Conservation (phyloP, 2,888 invertebrate species). For the Leucophora obtusa region DNA sequence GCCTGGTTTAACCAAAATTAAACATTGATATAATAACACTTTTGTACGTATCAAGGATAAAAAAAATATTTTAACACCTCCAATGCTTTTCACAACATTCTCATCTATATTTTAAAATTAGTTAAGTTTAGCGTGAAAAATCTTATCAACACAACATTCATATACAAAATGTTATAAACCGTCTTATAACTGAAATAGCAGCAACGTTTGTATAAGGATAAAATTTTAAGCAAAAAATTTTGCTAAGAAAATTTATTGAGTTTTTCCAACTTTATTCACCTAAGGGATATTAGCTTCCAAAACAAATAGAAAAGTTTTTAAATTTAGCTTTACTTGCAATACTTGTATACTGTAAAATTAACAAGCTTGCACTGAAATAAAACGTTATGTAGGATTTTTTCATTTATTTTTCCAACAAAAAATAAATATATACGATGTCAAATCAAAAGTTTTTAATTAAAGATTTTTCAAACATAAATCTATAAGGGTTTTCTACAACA, state of each 20-base stretch:
- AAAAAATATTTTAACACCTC: too few species aligned
- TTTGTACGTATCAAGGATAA: too few species aligned
- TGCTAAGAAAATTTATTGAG: slow-evolving; percentile 4
- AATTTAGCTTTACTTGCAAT: slow-evolving; percentile 2
- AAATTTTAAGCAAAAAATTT: neutral
- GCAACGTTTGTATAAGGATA: neutral
- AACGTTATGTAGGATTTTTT: slow-evolving; percentile 9
- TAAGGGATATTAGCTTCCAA: slow-evolving; percentile 25
- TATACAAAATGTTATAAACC: too few species aligned
- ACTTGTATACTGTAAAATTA: slow-evolving; percentile 19
- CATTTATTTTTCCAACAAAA: neutral
- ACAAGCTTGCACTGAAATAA: neutral
- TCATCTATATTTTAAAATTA: slow-evolving; percentile 19
- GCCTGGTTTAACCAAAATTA: too few species aligned
- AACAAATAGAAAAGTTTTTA: slow-evolving; percentile 6
- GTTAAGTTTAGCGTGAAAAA: slow-evolving; percentile 31
- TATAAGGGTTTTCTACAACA: slow-evolving; percentile 18
- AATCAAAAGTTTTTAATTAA: slow-evolving; percentile 49
- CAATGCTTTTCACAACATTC: neutral
- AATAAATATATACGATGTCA: slow-evolving; percentile 24
- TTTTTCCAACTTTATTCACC: neutral
- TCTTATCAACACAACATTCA: neutral
- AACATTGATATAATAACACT: too few species aligned
- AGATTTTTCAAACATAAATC: slow-evolving; percentile 44
- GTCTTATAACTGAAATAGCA: neutral